These are phyloP conservation scores for Scomber scombrus DNA, from an alignment of 2,113 vertebrate genomes.

Conservation along the genomic window DNA sequence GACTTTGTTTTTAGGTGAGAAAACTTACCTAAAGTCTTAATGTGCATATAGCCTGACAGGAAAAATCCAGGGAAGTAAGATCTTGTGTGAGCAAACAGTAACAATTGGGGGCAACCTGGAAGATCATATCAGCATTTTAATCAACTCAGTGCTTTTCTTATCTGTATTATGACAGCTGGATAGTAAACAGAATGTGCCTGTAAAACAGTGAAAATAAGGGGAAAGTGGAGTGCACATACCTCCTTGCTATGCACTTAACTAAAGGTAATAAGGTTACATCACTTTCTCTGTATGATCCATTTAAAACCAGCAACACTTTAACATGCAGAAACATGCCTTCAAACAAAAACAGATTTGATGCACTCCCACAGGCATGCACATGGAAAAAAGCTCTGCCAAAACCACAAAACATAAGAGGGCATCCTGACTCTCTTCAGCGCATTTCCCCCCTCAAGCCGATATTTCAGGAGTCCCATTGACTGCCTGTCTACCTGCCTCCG, in stretches of 20 bases:
- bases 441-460: not conserved
- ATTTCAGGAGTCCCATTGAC: not conserved
- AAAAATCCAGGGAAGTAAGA: no score
- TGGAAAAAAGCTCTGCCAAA: not conserved
- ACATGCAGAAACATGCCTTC: conserved; percentile 8
- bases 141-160: not conserved
- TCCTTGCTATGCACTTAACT: no score
- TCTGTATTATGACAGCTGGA: not conserved
- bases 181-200: not conserved
- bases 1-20: no score
- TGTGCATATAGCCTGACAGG: no score
- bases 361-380: not conserved
- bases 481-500: not conserved
- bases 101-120: not conserved
- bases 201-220: not conserved
- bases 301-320: not conserved
- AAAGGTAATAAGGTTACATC: not conserved
- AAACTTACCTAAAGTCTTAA: no score
- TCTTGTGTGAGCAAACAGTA: no score
- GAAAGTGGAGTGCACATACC: not conserved
- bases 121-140: not conserved
- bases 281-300: not conserved
- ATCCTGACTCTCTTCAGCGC: not conserved
- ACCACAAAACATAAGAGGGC: conserved; percentile 1
- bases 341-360: conserved; percentile 13